These are phyloP conservation scores for Agrochola macilenta DNA, from an alignment of 2,888 invertebrate genomes.

Conservation along the genomic window DNA sequence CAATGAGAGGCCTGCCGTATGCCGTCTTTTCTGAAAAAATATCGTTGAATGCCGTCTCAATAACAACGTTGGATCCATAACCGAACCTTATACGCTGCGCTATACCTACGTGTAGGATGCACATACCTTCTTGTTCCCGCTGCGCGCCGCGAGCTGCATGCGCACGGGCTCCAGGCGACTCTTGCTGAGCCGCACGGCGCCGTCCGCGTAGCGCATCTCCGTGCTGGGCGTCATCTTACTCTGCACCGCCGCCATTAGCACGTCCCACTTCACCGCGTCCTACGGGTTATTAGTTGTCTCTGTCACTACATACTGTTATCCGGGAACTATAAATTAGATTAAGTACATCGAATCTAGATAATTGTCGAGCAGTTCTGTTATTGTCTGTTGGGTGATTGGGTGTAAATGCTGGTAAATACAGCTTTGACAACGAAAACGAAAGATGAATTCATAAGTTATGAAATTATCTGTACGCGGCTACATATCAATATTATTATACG, in stretches of 20 bases:
- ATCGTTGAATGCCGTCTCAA: too few species aligned
- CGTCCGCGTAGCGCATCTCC: conserved; percentile 91
- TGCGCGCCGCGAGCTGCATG: conserved; percentile 94
- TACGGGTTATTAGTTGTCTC: conserved; percentile 48
- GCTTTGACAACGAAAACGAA: too few species aligned
- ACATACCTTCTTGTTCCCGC: conserved; percentile 96
- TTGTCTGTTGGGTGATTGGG: neutral
- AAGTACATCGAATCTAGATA: neutral
- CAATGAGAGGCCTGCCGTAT: too few species aligned
- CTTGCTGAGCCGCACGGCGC: conserved; percentile 86
- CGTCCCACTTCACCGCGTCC: conserved; percentile 92
- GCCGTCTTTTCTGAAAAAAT: too few species aligned
- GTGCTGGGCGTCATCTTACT: conserved; percentile 93
- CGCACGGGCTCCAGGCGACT: conserved; percentile 94
- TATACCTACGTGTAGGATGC: rapidly evolving
- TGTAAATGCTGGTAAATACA: neutral
- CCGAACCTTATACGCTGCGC: neutral
- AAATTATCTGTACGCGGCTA: neutral
- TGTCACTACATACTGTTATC: neutral
- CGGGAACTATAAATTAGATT: neutral
- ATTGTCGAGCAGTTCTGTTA: neutral
- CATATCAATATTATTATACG: too few species aligned
- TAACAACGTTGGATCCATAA: too few species aligned
- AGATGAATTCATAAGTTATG: neutral
- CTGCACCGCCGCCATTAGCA: conserved; percentile 92